phyloP scores from a whole-genome alignment of 2,113 vertebrate species.

The Grammomys surdaster region DNA sequence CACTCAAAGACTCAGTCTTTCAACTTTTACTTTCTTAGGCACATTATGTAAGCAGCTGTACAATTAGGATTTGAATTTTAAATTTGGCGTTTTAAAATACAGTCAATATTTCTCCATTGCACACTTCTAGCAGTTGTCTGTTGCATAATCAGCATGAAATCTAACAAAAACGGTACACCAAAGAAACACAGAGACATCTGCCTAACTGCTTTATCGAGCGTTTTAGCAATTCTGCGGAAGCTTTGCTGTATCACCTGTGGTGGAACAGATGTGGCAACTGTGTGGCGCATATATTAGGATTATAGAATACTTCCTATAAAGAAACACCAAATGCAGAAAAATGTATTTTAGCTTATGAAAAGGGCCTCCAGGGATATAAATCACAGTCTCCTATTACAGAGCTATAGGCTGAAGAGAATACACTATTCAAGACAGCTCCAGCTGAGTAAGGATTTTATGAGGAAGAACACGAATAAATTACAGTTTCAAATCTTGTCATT shows the following conservation, averaged over 20 bases:
- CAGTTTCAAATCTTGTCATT: conserved; percentile 46
- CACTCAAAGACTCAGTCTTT: conserved; percentile 38
- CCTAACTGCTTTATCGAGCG: conserved; percentile 73
- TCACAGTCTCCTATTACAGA: conserved; percentile 57
- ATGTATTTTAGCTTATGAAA: conserved; percentile 63
- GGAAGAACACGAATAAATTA: conserved; percentile 61
- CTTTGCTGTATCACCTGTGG: conserved; percentile 73
- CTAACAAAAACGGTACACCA: conserved; percentile 70
- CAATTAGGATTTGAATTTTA: conserved; percentile 71
- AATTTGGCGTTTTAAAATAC: conserved; percentile 68
- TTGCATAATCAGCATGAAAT: conserved; percentile 75
- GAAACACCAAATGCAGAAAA: conserved; percentile 65
- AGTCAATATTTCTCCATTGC: conserved; percentile 68
- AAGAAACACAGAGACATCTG: conserved; percentile 78
- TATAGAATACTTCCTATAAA: conserved; percentile 64
- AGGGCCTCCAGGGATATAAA: conserved; percentile 42
- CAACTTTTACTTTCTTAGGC: conserved; percentile 52
- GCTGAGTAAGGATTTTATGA: conserved; percentile 61
- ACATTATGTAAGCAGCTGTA: conserved; percentile 54
- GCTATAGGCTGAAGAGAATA: conserved; percentile 40
- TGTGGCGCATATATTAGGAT: conserved; percentile 59
- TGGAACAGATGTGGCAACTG: conserved; percentile 75
- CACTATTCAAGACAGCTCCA: background rate
- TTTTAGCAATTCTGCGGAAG: conserved; percentile 59
- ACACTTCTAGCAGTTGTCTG: conserved; percentile 64